Evolutionary conservation across 2,888 invertebrate species (phyloP), one percentile per base, ranked within the genome.

Genomic region (Sesia apiformis): DNA sequence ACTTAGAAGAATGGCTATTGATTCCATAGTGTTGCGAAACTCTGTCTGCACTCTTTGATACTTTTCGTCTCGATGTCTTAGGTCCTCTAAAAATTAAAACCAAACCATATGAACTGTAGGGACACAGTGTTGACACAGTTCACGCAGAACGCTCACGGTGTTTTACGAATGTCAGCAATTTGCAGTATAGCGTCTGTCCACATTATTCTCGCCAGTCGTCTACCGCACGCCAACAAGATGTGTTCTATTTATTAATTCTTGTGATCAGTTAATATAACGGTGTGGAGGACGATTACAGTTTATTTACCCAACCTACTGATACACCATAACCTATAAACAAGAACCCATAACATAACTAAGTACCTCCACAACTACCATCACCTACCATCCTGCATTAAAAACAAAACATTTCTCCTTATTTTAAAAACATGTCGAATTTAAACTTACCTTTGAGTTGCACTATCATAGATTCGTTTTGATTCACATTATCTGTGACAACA

Each of bases 1-100:
- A 72, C 94, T 94, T 39, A 94, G 76, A 46, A 93, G 87, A 56
- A 94, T 92, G 4, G 94, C 93, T 55, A 94, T 76, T 0, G 94
- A 93, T 71, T 95, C 94, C 75, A 94, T 84, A 0, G 93, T 90
- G 69, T 93, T 93, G 5, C 93, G 91, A 63, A 93, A 88, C 65
- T 95, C 94, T 40, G 92, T 90, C 66, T 93, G 93, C 38, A 93
- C 70, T 52, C 93, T 87, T 67, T 93, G 92, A 59, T 90, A 89
- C 76, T 92, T 94, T 68, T 95, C 94, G 60, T 94, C 94, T 52
- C 92, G 91, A 56, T 91, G 86, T 69, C 93, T 91, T 49, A 94
- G 66, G 61, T 94, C 94, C 78, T 94, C 94, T 95, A 73, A 46
- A 75, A 71, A 57, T 40, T 40, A 6, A 50, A 54, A 52, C 49